Percentiles rank a stretch among this genome's conserved stretches.
Conservation (phyloP, 2,113 vertebrate species). For the Prochilodus magdalenae region DNA sequence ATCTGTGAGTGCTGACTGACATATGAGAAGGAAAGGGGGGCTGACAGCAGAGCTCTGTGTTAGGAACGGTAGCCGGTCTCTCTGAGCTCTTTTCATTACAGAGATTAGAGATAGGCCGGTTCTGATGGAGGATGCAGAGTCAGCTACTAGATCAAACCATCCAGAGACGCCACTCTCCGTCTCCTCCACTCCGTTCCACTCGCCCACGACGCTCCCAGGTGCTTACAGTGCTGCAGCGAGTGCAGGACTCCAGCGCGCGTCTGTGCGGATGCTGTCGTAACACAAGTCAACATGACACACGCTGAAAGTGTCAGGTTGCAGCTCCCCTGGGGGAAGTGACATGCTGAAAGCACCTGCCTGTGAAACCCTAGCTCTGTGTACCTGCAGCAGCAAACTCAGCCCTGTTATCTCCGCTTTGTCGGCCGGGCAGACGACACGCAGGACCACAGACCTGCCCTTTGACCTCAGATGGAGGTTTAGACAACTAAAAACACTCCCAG, state of each 20-base stretch:
- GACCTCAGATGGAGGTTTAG: constrained; percentile 4
- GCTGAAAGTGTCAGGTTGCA: constrained; percentile 66
- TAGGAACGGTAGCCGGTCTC: neutral
- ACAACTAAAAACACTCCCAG: constrained; percentile 9
- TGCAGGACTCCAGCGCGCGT: no score
- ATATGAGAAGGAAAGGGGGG: neutral
- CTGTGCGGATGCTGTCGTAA: neutral
- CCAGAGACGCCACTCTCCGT: constrained; percentile 19
- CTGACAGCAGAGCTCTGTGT: constrained; percentile 29
- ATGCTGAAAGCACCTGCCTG: constrained; percentile 64
- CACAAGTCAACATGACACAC: constrained; percentile 65
- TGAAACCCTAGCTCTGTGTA: constrained; percentile 62
- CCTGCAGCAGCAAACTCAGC: constrained; percentile 53
- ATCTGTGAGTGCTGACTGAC: constrained; percentile 34
- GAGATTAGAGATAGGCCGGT: constrained; percentile 18
- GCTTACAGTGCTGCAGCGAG: no score
- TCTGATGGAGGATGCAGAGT: neutral
- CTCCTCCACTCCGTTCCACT: neutral
- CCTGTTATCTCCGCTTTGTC: constrained; percentile 60
- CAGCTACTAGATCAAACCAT: neutral
- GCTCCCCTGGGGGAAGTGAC: constrained; percentile 50
- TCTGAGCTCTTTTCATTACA: constrained; percentile 25
- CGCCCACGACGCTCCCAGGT: no score
- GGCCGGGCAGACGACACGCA: constrained; percentile 60
- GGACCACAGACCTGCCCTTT: constrained; percentile 60